Conservation (phyloP, 2,888 invertebrate genomes). For the Andricus quercusramuli region DNA sequence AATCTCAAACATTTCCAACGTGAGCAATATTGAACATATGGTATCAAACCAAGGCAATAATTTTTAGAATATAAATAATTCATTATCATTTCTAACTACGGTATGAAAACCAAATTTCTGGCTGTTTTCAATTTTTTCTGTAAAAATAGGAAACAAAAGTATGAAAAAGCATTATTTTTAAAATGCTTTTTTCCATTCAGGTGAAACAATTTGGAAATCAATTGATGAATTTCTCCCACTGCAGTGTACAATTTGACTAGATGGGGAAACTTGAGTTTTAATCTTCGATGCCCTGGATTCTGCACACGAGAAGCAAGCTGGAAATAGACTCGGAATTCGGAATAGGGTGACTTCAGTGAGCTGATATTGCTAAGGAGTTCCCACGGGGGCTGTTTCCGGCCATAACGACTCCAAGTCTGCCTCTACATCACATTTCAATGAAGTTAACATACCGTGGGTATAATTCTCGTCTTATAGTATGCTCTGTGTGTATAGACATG, state of each 20-base stretch:
- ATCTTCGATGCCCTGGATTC: constrained; percentile 55
- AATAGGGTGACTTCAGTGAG: constrained; percentile 60
- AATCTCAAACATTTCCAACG: no score
- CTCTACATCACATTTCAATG: constrained; percentile 57
- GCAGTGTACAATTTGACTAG: constrained; percentile 7
- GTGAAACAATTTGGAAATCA: neutral
- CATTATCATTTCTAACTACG: no score
- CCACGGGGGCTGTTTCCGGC: constrained; percentile 61
- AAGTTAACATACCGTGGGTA: constrained; percentile 53
- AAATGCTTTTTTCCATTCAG: neutral
- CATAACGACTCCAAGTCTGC: constrained; percentile 41
- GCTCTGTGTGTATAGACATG: neutral
- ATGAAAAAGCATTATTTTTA: no score
- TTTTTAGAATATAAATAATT: no score
- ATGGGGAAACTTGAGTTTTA: constrained; percentile 51
- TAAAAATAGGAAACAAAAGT: no score
- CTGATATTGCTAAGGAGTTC: constrained; percentile 65
- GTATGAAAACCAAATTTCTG: no score
- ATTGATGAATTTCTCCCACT: constrained; percentile 29
- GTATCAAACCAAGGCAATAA: no score
- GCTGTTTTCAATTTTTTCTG: no score
- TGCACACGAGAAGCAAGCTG: constrained; percentile 49
- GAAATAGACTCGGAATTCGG: constrained; percentile 60
- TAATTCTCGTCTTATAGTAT: constrained; percentile 43
- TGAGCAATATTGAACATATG: no score